Conservation (phyloP, 2,888 invertebrate genomes). For the Neelides folsomi region DNA sequence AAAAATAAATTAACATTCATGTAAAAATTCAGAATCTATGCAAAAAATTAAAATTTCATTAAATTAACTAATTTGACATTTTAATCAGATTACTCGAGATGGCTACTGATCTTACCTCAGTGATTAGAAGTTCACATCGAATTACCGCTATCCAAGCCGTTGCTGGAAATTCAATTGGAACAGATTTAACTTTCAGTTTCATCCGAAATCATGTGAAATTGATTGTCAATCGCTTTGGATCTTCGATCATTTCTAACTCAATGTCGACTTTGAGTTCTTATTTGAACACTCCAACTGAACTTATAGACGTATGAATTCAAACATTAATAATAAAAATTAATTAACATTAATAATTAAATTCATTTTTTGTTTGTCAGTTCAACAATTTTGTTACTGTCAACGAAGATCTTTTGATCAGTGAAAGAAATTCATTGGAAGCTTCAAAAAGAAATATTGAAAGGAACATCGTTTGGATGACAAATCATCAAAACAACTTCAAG, state of each 20-base stretch:
- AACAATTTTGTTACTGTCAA: slow-evolving; percentile 11
- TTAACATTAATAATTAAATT: not conserved
- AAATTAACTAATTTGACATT: not conserved
- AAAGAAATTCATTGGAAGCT: slow-evolving; percentile 5
- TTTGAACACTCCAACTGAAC: slow-evolving; percentile 12
- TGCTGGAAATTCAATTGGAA: slow-evolving; percentile 22
- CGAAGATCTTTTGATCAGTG: slow-evolving; percentile 2
- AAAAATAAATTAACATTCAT: not conserved
- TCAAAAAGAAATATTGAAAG: slow-evolving; percentile 9
- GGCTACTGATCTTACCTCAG: slow-evolving; percentile 13
- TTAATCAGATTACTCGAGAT: slow-evolving; percentile 13
- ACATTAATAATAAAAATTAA: not conserved
- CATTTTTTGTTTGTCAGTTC: not conserved
- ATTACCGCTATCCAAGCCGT: slow-evolving; percentile 20
- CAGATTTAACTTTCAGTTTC: slow-evolving; percentile 16
- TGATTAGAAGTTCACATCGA: slow-evolving; percentile 12
- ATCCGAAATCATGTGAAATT: slow-evolving; percentile 15
- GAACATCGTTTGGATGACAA: slow-evolving; percentile 15
- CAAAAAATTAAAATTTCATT: too few species aligned
- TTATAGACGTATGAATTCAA: slow-evolving; percentile 11
- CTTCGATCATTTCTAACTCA: slow-evolving; percentile 2
- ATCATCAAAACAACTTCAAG: slow-evolving; percentile 4
- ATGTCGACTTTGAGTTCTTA: slow-evolving; percentile 16
- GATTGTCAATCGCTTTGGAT: slow-evolving; percentile 14
- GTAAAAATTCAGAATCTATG: too few species aligned